Base-by-base conservation (phyloP, 1,140 invertebrate genomes). In the Theocolax elegans region DNA sequence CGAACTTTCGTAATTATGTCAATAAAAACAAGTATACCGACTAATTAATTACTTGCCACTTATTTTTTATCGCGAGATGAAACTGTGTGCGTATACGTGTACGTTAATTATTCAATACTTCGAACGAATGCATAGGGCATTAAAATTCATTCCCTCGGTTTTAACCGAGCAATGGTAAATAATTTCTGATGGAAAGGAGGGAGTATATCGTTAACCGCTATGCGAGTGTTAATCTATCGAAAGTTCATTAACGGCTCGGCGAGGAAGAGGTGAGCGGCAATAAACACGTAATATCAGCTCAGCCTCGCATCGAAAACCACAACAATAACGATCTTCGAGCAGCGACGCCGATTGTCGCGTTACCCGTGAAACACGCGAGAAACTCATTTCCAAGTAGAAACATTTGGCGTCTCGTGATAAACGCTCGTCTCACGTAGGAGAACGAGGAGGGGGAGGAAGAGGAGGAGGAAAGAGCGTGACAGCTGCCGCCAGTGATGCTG, bases 321-420 rank as follows among this genome's bases (percentile, higher is more conserved):
- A 12, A 2, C 1, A 35, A 59, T 25, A 62, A 64, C 70, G 40
- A 51, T 72, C 49, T 64, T 35, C 10, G 4, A 6, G 4, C 10
- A 35, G 10, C 31, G 4, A 35, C 10, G 10, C 31, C 31, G 31
- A 35, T 6, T 46, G n/a, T 46, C 6, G 31, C n/a, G n/a, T n/a
- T n/a, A n/a, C n/a, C 31, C 10, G 31, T 35, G 31, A 6, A 10
- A 10, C n/a, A n/a, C n/a, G n/a, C n/a, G 53, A 75, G 72, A 72
- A 71, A 74, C 67, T 74, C 71, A 51, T 38, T 59, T 77, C 73
- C 66, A 63, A 69, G 63, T 67, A 74, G 66, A 75, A 72, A 75
- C 70, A 69, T 73, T 72, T 72, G 71, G 72, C 72, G 68, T 74
- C 60, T 71, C 69, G 74, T 72, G 74, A 74, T 76, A 76, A 77